Conservation (phyloP, 2,113 vertebrate species). For the Vireo altiloquus region DNA sequence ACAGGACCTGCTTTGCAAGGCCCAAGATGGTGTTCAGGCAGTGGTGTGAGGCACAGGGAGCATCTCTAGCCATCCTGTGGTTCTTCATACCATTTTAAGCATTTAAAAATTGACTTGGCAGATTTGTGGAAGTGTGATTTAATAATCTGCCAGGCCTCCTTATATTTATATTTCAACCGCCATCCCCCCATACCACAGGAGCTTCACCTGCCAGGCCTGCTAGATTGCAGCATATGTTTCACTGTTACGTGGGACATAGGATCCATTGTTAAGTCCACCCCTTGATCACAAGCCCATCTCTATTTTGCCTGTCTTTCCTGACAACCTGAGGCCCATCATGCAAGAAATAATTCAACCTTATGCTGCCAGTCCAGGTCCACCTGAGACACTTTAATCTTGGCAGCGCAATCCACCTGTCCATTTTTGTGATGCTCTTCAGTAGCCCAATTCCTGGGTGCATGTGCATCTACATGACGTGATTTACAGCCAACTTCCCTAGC, state of each 20-base stretch:
- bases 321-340: background rate
- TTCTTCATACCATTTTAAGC: background rate
- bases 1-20: background rate
- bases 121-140: background rate
- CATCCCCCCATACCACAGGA: background rate
- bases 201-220: background rate
- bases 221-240: background rate
- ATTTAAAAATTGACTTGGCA: background rate
- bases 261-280: background rate
- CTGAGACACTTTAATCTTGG: background rate
- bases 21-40: background rate
- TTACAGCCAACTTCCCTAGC: background rate
- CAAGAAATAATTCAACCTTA: background rate
- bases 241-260: background rate
- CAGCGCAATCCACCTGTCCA: background rate
- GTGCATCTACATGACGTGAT: accelerated
- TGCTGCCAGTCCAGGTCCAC: background rate
- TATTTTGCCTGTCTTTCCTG: background rate
- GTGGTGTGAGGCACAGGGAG: background rate
- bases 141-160: background rate
- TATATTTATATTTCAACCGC: background rate
- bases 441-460: accelerated
- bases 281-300: background rate
- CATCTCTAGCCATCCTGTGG: background rate
- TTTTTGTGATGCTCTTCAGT: background rate